Evolutionary conservation across 2,888 invertebrate species (phyloP), one percentile per base, ranked within the genome.

Genomic region (Dynastes hyllus): DNA sequence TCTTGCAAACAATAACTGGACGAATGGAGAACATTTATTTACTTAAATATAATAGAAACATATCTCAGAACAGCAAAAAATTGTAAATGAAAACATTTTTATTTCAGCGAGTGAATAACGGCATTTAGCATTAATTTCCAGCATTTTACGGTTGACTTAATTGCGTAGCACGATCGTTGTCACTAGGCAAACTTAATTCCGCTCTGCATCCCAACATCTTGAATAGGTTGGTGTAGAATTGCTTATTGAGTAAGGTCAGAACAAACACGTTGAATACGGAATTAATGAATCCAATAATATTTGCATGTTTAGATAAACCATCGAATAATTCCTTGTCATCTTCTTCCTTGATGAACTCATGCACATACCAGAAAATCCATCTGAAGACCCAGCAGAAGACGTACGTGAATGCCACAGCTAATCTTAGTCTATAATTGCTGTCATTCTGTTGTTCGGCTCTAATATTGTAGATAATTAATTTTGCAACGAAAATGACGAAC

Each of bases 331-430:
- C 77, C 22, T 75, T 75, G 9, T 73, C 67, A 27, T 73, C 65
- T 37, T 27, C 40, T 13, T 78, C 65, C 3, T 65, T 50, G 3
- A 78, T 53, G 32, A n/a, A 29, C 32, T 78, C 70, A 11, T 61
- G 40, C 6, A 80, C 51, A 37, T 80, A 80, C 51, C 77, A 75
- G 51, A 80, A 80, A 27, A 77, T 51, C 77, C 78, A 80, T 78
- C 73, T 75, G 40, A 80, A 80, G 2, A 80, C 77, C 80, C 80
- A 80, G 37, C 77, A 80, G 66, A 80, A 80, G 6, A 80, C 80
- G n/a, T 80, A 80, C 13, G 80, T 80, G 27, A 80, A 80, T 2
- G 80, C 78, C 1, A 80, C 80, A 9, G 80, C 80, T 27, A 80
- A 78, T 69, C 80, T 71, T 27, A 80, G 67, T 50, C 80, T 66